Evolutionary conservation across 1,140 invertebrate species (phyloP), one percentile per base, ranked within the genome.

Genomic region (Papilio aristodemus): DNA sequence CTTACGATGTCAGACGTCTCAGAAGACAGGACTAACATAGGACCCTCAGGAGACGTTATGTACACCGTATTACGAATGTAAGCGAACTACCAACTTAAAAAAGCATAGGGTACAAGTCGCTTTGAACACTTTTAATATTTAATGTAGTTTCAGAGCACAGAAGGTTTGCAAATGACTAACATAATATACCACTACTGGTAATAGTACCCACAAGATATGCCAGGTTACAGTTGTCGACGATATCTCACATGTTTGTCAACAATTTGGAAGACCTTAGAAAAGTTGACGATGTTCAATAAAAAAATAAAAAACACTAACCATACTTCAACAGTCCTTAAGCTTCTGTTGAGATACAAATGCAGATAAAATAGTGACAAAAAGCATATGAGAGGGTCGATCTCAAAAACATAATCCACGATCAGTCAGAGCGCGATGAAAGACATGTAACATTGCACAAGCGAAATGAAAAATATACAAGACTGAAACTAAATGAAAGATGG

Each of bases 1-100:
- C 36, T 37, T 62, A 62, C 59, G 59, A 62, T 22, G 59, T 36
- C 59, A 62, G 58, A 59, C 36, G 32, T 62, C 59, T 62, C 4
- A 5, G 43, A 50, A 38, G 59, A n/a, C n/a, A 17, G 32, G 25
- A 37, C n/a, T 19, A 38, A 39, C 9, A 38, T n/a, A 62, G 10
- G 32, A 17, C 59, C 14, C 59, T 19, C 59, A 7, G 10, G 59
- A 19, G 59, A 62, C 32, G 22, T 54, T 22, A 38, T n/a, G 27
- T 59, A 60, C 14, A 19, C 59, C 36, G 59, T 36, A 39, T 62
- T 62, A 62, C 59, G 36, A 27, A 58, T 54, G 19, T 22, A 54
- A 17, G 22, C 10, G 43, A 17, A 46, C 43, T 46, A 17, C 14
- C 43, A 46, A 54, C 46, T 54, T 22, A 54, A 54, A 46, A 54